These are phyloP conservation scores for Hipposideros larvatus DNA, from an alignment of 2,797 vertebrate species.

Conservation along the genomic window DNA sequence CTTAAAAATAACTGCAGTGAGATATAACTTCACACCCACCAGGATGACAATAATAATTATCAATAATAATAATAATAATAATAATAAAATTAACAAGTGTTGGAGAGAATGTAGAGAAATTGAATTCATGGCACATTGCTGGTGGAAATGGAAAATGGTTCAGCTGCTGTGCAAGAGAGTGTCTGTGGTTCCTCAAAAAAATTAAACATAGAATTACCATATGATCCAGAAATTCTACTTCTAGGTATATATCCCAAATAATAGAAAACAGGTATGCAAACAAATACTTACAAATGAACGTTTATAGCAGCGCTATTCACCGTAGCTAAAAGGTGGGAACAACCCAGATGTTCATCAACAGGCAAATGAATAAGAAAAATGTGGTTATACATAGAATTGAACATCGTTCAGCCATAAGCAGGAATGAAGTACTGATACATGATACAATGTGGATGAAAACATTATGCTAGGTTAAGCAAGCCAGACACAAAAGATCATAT, in stretches of 20 bases:
- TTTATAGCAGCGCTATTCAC: background rate
- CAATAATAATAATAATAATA: too few relatives aligned
- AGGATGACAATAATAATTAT: too few relatives aligned
- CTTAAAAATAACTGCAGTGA: background rate
- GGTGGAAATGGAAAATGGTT: background rate
- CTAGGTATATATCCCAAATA: background rate
- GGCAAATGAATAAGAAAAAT: background rate
- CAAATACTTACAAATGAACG: background rate
- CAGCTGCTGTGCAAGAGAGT: background rate
- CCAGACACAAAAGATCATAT: background rate
- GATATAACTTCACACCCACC: background rate
- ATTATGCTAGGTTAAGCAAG: background rate
- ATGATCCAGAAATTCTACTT: background rate
- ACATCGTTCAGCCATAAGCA: background rate
- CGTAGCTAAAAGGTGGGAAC: background rate
- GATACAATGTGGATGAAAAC: background rate
- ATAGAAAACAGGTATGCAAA: background rate
- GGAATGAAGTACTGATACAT: background rate
- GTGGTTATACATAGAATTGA: background rate
- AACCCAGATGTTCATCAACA: background rate
- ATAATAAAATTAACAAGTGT: background rate
- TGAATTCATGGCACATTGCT: background rate
- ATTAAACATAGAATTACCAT: background rate
- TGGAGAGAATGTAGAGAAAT: background rate
- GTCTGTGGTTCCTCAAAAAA: background rate